A percentile compares a stretch with the other conserved stretches of the same genome.
These are phyloP conservation scores for Todiramphus chloris DNA, from an alignment of 2,113 vertebrate species.

Conservation along the genomic window DNA sequence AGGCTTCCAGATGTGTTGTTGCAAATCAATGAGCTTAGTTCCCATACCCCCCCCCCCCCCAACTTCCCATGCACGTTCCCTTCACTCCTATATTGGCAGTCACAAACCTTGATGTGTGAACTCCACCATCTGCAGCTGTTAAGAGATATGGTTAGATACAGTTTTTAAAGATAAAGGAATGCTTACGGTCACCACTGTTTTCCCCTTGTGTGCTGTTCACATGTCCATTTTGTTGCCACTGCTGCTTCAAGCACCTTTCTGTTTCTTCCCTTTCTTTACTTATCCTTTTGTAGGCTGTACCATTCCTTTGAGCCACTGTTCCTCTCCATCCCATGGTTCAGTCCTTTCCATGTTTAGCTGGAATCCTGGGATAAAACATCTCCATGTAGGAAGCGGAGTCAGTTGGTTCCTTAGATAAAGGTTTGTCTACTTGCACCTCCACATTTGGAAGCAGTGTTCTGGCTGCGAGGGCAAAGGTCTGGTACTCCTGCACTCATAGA, in stretches of 20 bases:
- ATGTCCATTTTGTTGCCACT: neutral
- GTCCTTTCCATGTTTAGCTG: neutral
- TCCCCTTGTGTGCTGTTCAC: neutral
- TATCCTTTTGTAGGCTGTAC: neutral
- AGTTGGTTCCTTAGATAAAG: neutral
- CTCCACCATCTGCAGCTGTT: neutral
- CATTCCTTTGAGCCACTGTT: neutral
- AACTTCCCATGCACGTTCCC: neutral
- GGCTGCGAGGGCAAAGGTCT: neutral
- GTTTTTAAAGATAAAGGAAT: conserved; percentile 12
- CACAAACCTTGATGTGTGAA: neutral
- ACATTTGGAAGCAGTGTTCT: neutral
- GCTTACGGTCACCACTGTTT: conserved; percentile 18
- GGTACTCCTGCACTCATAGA: neutral
- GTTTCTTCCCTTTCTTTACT: conserved; percentile 10
- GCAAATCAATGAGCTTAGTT: neutral
- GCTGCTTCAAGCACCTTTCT: neutral
- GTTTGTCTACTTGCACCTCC: neutral
- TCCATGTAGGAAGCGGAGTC: neutral
- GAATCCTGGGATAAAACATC: neutral
- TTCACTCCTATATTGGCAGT: neutral
- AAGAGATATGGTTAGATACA: conserved; percentile 20
- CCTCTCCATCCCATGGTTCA: neutral
- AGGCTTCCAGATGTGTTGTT: neutral
- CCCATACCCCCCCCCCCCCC: neutral